phyloP scores from a whole-genome alignment of 53 echinoderm and acorn worm genomes.

The Stichopus horrens region DNA sequence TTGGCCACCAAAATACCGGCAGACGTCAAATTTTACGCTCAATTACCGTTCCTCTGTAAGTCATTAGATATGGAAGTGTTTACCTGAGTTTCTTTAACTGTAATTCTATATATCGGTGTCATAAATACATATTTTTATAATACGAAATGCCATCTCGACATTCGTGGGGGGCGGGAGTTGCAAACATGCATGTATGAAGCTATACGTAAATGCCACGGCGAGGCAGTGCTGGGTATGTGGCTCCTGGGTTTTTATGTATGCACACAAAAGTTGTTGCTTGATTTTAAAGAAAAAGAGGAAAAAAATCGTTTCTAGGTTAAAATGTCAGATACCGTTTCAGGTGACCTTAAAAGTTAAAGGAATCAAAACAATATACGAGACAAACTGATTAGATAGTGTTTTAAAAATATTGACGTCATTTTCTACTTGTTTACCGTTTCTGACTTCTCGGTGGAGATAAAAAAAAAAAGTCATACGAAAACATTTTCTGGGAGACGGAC shows the following conservation, averaged over 20 bases:
- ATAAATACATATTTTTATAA: too few relatives aligned
- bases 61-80: conserved; percentile 15
- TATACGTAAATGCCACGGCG: not conserved
- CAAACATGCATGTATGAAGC: not conserved
- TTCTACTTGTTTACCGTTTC: not conserved
- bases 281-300: too few relatives aligned
- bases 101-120: not conserved
- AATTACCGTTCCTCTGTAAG: not conserved
- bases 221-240: too few relatives aligned
- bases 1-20: conserved; percentile 15
- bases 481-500: not conserved
- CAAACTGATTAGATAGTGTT: not conserved
- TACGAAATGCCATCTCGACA: too few relatives aligned
- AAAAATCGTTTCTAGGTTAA: not conserved
- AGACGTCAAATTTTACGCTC: conserved; percentile 3
- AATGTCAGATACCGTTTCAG: not conserved
- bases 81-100: not conserved
- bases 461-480: not conserved
- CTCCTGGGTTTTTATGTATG: too few relatives aligned
- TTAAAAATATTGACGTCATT: not conserved
- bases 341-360: not conserved
- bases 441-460: too few relatives aligned
- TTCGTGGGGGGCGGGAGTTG: not conserved
- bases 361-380: not conserved
- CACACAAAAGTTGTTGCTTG: too few relatives aligned